Evolutionary conservation across 2,888 invertebrate species (phyloP), one percentile per base, ranked within the genome.

Genomic region (Tanytarsus gracilentus): DNA sequence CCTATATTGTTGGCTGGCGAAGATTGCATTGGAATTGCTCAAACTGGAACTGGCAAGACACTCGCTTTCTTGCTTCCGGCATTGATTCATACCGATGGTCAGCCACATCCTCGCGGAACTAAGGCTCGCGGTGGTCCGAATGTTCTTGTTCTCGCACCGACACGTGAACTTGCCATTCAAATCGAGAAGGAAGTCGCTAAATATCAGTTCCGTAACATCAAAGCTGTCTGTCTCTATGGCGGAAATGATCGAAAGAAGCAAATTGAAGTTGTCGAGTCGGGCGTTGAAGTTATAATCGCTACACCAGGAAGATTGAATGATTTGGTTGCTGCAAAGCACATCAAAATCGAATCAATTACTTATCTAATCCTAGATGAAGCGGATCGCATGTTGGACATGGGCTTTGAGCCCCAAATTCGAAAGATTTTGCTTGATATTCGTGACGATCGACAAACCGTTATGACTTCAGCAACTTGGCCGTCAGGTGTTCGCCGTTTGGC

Each of bases 401-500:
- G 89, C 16, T 90, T 90, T 69, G 89, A 88, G 67, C 88, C 88
- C 3, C 89, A 84, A 79, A 98, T 97, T 64, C 81, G 88, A 36
- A 88, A 87, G 69, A 83, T 87, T 11, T 74, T 93, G 64, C 77
- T 88, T 62, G 84, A 86, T 68, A 82, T 93, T 21, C 79, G 92
- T 59, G 91, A 93, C 6, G 92, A 92, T 69, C 76, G 94, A 59
- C 95, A 97, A 71, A 93, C 93, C n/a, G 83, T 96, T 0, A 94
- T 97, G 94, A 97, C 96, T 0, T 89, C 88, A 69, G 97, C 97
- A 11, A 97, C 97, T 0, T 97, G 96, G 97, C 96, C 96, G 0
- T 75, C 79, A 58, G 89, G 86, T 40, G 95, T 97, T 1, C 79
- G 93, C 14, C 78, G 88, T 16, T 76, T 97, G 40, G 95, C 94